A percentile compares a stretch with the other conserved stretches of the same genome.
Conservation (phyloP, 2,113 vertebrate species). For the Mirounga angustirostris region DNA sequence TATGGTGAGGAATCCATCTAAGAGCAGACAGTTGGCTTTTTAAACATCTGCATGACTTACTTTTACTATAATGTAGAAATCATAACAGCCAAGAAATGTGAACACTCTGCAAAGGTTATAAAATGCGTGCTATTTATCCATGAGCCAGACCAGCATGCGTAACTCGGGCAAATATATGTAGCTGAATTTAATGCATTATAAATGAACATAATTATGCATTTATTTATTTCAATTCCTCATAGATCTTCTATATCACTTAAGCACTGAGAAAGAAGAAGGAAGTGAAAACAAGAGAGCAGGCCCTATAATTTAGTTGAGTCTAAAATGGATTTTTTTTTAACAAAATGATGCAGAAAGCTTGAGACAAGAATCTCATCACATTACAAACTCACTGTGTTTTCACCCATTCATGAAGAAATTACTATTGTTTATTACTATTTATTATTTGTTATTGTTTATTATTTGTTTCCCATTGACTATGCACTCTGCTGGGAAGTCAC, state of each 20-base stretch:
- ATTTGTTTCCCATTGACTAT: not conserved
- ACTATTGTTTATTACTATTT: not conserved
- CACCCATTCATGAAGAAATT: not conserved
- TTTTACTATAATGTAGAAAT: slow-evolving; percentile 27
- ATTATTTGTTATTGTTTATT: not conserved
- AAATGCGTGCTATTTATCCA: slow-evolving; percentile 61
- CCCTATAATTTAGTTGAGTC: not conserved
- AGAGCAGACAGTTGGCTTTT: not conserved
- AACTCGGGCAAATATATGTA: slow-evolving; percentile 64
- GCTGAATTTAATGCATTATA: slow-evolving; percentile 68
- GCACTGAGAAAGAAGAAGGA: not conserved
- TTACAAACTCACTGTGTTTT: not conserved
- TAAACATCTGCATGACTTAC: slow-evolving; percentile 59
- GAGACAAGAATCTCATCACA: not conserved
- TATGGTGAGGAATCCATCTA: not conserved
- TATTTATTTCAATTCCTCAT: slow-evolving; percentile 65
- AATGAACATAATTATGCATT: slow-evolving; percentile 62
- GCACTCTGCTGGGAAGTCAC: not conserved
- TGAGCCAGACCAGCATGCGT: not conserved
- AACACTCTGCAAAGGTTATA: slow-evolving; percentile 62
- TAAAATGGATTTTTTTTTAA: not conserved
- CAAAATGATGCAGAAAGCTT: not conserved
- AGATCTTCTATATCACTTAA: slow-evolving; percentile 22
- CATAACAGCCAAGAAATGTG: slow-evolving; percentile 66
- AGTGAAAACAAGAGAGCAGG: not conserved